A percentile compares a stretch with the other conserved stretches of the same genome.
Evolutionary conservation across 2,797 vertebrate species (phyloP).

Genomic region (Steatocranus sp.): DNA sequence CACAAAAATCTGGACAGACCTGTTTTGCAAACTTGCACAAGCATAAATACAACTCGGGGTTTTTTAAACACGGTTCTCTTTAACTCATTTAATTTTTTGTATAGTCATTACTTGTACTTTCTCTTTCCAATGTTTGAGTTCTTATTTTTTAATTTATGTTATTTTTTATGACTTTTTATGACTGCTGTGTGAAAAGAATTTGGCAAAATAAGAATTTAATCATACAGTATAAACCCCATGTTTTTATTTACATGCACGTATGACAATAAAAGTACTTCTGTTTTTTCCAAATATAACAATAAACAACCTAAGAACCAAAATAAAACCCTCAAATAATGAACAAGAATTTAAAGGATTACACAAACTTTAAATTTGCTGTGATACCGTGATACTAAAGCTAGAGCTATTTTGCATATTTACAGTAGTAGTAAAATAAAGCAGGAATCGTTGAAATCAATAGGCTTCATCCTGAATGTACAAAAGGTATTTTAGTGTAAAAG

Average conservation of each 20-base stretch:
- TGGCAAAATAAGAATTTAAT: neutral
- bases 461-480: neutral
- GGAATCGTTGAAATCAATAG: too few relatives aligned
- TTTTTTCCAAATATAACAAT: neutral
- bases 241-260: neutral
- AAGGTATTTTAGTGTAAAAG: neutral
- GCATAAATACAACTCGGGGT: fast-evolving
- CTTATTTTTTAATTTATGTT: neutral
- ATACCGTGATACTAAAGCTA: neutral
- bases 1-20: neutral
- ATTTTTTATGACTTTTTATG: neutral
- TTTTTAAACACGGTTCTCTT: neutral
- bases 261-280: neutral
- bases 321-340: neutral
- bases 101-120: neutral
- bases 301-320: neutral
- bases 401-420: neutral
- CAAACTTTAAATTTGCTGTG: neutral
- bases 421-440: neutral
- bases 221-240: neutral
- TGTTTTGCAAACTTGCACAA: neutral
- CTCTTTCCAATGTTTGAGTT: neutral
- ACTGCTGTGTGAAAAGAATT: neutral
- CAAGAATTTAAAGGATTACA: neutral
- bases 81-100: neutral